These are phyloP conservation scores for Calosoma granatense DNA, from an alignment of 1,140 invertebrate species.

Conservation along the genomic window DNA sequence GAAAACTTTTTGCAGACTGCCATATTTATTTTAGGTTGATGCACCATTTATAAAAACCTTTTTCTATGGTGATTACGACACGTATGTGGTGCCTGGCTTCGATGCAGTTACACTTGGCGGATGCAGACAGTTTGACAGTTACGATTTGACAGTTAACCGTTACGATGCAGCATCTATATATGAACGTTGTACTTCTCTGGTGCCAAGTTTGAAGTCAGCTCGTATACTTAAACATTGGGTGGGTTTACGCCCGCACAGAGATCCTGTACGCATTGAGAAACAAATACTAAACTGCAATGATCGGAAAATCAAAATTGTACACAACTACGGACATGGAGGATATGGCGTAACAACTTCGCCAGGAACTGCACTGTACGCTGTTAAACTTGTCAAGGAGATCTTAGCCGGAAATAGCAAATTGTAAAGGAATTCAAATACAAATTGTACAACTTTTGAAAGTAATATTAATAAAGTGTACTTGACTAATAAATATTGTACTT, in stretches of 20 bases:
- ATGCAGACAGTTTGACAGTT: conserved; percentile 68
- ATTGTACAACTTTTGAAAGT: too few species aligned
- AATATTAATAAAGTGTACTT: too few species aligned
- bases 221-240: conserved; percentile 54
- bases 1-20: too few species aligned
- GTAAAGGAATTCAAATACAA: conserved; percentile 24
- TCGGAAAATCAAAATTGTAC: conserved; percentile 54
- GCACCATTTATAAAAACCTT: conserved; percentile 87
- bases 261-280: conserved; percentile 63
- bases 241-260: conserved; percentile 68
- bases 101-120: conserved; percentile 71
- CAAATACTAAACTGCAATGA: conserved; percentile 38
- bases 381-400: conserved; percentile 51
- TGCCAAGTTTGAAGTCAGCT: conserved; percentile 60
- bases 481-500: too few species aligned
- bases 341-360: conserved; percentile 82
- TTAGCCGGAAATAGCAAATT: conserved; percentile 42
- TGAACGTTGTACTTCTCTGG: conserved; percentile 56
- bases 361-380: conserved; percentile 69
- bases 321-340: conserved; percentile 90
- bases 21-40: conserved; percentile 44
- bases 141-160: conserved; percentile 53
- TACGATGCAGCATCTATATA: conserved; percentile 64
- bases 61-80: conserved; percentile 72
- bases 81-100: conserved; percentile 75